These are phyloP conservation scores for Lindbergichthys nudifrons DNA, from an alignment of 2,797 vertebrate species.

Conservation along the genomic window DNA sequence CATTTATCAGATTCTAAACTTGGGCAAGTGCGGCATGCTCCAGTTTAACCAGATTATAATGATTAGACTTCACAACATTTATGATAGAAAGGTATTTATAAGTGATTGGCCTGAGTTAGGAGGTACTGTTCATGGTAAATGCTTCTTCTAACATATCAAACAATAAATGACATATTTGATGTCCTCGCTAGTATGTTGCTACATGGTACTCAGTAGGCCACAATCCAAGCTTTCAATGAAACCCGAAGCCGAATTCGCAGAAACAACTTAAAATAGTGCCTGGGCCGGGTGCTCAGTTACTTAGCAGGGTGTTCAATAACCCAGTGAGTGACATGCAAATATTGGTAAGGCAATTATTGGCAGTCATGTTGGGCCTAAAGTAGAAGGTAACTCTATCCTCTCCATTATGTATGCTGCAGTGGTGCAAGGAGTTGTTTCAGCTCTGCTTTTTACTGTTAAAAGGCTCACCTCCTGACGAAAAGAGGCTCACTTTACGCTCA, in stretches of 20 bases:
- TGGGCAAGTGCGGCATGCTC: conserved; percentile 35
- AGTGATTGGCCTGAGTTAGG: conserved; percentile 1
- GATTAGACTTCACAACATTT: conserved; percentile 15
- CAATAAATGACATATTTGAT: background rate
- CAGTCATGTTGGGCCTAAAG: conserved; percentile 81
- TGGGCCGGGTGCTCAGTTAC: conserved; percentile 72
- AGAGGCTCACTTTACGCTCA: conserved; percentile 80
- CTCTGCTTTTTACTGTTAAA: conserved; percentile 80
- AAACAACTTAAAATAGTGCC: conserved; percentile 83
- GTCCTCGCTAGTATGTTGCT: too few species aligned
- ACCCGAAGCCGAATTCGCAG: conserved; percentile 40
- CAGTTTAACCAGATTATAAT: conserved; percentile 1
- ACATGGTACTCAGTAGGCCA: conserved; percentile 20
- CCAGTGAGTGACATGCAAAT: conserved; percentile 85
- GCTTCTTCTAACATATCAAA: background rate
- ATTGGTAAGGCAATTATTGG: conserved; percentile 85
- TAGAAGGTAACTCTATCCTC: conserved; percentile 84
- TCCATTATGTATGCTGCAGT: conserved; percentile 81
- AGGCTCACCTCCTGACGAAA: conserved; percentile 73
- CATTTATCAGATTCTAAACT: conserved; percentile 58
- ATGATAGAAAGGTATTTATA: conserved; percentile 18
- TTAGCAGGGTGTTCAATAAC: conserved; percentile 84
- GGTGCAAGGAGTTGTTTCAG: conserved; percentile 72
- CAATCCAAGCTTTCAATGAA: conserved; percentile 58
- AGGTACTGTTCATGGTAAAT: background rate